A percentile compares a stretch with the other conserved stretches of the same genome.
Evolutionary conservation across 2,113 vertebrate species (phyloP).

Genomic region (Urocitellus parryii): DNA sequence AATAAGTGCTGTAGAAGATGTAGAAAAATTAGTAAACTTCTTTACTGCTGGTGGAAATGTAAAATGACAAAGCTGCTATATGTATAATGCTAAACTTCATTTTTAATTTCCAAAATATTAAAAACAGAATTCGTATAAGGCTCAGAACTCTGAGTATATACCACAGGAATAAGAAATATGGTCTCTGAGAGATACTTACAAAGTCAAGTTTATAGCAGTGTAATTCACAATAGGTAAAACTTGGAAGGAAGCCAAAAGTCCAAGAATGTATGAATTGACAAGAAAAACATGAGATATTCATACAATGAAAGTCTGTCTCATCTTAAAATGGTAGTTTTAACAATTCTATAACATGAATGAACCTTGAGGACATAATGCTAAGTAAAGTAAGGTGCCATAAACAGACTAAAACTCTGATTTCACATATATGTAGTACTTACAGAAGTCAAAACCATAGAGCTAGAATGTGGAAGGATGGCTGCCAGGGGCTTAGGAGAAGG

Average conservation of each 20-base stretch:
- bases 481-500: neutral
- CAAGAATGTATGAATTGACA: rapidly evolving
- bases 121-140: neutral
- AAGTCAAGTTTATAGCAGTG: neutral
- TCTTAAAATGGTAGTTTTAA: neutral
- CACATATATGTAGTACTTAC: neutral
- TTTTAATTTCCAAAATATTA: neutral
- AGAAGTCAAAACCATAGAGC: neutral
- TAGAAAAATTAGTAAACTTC: neutral
- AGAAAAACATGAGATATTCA: neutral
- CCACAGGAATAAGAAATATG: neutral
- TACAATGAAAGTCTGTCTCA: neutral
- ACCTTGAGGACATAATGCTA: neutral
- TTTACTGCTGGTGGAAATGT: neutral
- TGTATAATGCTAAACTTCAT: neutral
- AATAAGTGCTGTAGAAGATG: neutral
- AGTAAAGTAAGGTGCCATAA: neutral
- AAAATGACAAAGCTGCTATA: neutral
- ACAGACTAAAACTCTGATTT: neutral
- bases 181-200: neutral
- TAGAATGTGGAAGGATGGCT: neutral
- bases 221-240: neutral
- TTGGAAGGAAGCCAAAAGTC: neutral
- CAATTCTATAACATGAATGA: neutral
- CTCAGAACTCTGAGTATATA: neutral